These are phyloP conservation scores for Phyllostomus discolor DNA, from an alignment of 2,113 vertebrate species.

Conservation along the genomic window DNA sequence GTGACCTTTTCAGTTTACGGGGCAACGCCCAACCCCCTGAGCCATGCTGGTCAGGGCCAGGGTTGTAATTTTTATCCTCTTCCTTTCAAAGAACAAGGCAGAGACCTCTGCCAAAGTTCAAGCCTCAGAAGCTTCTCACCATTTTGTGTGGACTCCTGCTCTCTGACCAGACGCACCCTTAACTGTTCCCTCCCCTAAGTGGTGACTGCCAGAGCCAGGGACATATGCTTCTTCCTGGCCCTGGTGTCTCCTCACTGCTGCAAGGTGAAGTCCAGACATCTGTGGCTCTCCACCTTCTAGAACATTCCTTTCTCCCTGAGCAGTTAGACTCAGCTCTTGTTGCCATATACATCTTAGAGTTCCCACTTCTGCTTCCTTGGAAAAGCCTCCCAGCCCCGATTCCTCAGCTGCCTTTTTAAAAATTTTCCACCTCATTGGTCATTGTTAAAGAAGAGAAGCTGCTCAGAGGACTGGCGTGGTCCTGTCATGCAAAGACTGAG, in stretches of 20 bases:
- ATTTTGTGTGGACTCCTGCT: background rate
- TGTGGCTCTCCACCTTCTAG: background rate
- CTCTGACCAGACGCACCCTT: background rate
- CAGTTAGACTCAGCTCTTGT: background rate
- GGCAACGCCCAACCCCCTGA: too few species aligned
- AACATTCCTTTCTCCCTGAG: background rate
- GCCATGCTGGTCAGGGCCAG: background rate
- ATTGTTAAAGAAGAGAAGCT: background rate
- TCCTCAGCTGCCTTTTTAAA: background rate
- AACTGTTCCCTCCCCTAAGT: background rate
- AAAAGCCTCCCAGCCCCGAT: too few species aligned
- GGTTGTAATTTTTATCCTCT: background rate
- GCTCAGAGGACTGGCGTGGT: rapidly evolving
- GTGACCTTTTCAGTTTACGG: too few species aligned
- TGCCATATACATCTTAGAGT: background rate
- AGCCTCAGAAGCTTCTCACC: background rate
- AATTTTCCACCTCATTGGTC: background rate
- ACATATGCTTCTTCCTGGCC: background rate
- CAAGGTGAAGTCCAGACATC: background rate
- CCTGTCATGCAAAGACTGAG: background rate
- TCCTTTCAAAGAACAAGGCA: background rate
- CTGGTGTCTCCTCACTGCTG: background rate
- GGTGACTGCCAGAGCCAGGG: background rate
- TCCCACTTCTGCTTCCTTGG: background rate
- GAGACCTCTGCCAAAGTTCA: background rate